Percentiles rank a stretch among this genome's conserved stretches.
Evolutionary conservation across 2,888 invertebrate genomes (phyloP).

Genomic region (Eustalomyia histrio): DNA sequence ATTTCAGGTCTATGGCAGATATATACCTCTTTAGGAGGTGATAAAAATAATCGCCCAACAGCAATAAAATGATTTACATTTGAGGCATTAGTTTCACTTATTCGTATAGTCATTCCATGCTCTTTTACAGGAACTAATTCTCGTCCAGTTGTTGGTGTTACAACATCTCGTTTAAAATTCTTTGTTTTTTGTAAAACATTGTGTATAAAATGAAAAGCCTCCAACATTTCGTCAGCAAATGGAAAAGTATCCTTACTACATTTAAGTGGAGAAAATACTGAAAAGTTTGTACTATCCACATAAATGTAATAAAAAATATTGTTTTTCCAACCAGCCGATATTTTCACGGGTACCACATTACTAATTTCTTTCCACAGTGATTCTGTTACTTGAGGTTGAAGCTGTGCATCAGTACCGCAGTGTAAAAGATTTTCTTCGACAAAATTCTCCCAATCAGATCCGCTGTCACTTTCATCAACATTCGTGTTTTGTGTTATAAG

Average conservation of each 20-base stretch:
- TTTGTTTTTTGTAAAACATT: constrained; percentile 82
- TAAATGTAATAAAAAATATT: constrained; percentile 73
- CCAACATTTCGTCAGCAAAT: constrained; percentile 86
- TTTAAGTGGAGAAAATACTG: constrained; percentile 72
- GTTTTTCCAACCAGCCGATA: constrained; percentile 76
- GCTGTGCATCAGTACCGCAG: constrained; percentile 70
- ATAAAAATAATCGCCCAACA: constrained; percentile 86
- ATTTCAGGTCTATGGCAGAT: constrained; percentile 92
- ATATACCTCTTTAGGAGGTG: constrained; percentile 90
- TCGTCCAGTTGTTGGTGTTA: constrained; percentile 18
- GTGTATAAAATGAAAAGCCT: constrained; percentile 87
- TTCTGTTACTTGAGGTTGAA: constrained; percentile 84
- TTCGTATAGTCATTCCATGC: constrained; percentile 87
- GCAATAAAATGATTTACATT: constrained; percentile 73
- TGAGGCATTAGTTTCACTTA: constrained; percentile 78
- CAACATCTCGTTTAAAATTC: constrained; percentile 75
- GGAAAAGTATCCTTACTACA: constrained; percentile 79
- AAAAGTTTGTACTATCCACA: constrained; percentile 73
- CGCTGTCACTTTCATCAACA: constrained; percentile 77
- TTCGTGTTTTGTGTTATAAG: constrained; percentile 65
- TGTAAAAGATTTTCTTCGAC: constrained; percentile 73
- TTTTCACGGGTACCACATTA: constrained; percentile 76
- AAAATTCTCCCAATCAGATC: constrained; percentile 86
- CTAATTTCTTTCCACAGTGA: constrained; percentile 85
- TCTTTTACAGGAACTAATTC: constrained; percentile 88